Evolutionary conservation across 2,113 vertebrate species (phyloP).

Genomic region (Chlamydotis undulata): DNA sequence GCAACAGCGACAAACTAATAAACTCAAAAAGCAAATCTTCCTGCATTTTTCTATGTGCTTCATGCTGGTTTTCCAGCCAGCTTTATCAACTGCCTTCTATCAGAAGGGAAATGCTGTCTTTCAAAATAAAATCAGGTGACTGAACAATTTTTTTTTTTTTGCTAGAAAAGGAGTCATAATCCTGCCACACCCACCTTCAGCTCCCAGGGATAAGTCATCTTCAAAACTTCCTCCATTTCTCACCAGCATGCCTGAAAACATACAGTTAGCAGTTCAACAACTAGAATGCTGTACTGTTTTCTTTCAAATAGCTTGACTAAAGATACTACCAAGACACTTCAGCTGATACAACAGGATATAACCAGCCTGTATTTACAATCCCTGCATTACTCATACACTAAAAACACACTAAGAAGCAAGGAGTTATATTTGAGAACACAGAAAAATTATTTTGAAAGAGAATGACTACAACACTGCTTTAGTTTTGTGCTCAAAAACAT

Average conservation of each 20-base stretch:
- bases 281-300: neutral
- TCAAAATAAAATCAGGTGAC: slow-evolving; percentile 33
- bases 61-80: neutral
- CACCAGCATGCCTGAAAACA: slow-evolving; percentile 79
- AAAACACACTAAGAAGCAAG: neutral
- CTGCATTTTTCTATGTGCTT: neutral
- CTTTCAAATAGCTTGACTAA: neutral
- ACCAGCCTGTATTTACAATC: neutral
- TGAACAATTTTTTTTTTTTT: neutral
- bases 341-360: neutral
- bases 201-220: slow-evolving; percentile 98
- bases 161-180: neutral
- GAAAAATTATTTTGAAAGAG: neutral
- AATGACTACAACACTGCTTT: neutral
- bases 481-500: neutral
- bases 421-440: neutral
- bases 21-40: neutral
- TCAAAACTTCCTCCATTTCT: slow-evolving; percentile 98
- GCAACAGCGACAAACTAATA: neutral
- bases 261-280: slow-evolving; percentile 41
- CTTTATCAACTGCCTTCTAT: neutral
- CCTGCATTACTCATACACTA: neutral
- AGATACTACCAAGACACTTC: neutral
- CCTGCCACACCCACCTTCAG: slow-evolving; percentile 87
- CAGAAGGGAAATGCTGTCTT: neutral